phyloP scores from a whole-genome alignment of 2,888 invertebrate genomes.

The Gastrophysa polygoni region DNA sequence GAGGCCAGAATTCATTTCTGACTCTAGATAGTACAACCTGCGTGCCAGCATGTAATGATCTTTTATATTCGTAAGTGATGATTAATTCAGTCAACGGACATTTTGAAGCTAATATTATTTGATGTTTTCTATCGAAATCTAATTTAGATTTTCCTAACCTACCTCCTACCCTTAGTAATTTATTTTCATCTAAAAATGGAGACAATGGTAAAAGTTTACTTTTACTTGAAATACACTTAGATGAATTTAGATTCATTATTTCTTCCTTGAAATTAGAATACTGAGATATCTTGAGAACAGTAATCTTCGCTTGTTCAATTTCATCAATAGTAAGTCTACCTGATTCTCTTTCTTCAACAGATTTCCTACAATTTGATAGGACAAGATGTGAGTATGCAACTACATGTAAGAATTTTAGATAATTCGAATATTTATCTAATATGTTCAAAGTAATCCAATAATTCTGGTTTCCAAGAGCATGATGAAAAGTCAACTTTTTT shows the following conservation, averaged over 20 bases:
- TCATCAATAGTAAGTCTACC: not conserved
- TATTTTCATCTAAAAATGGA: conserved; percentile 9
- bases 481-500: not conserved
- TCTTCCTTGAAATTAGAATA: conserved; percentile 5
- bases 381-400: conserved; percentile 1
- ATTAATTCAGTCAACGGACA: conserved; percentile 5
- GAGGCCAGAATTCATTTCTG: conserved; percentile 11
- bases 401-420: not conserved
- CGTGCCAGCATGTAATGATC: conserved; percentile 7
- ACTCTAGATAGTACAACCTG: not conserved
- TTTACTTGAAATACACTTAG: not conserved
- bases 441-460: not conserved
- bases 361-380: not conserved
- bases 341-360: not conserved
- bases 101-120: conserved; percentile 3
- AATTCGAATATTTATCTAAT: conserved; percentile 7
- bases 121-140: conserved; percentile 8
- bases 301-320: not conserved
- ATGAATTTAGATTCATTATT: conserved; percentile 17
- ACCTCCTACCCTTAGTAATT: conserved; percentile 5
- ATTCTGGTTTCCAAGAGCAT: not conserved
- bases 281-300: conserved; percentile 4
- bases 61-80: not conserved
- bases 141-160: not conserved
- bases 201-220: conserved; percentile 10